Percentiles rank a stretch among this genome's conserved stretches.
phyloP scores from a whole-genome alignment of 2,888 invertebrate genomes.

The Zygothrica quintamaculata region DNA sequence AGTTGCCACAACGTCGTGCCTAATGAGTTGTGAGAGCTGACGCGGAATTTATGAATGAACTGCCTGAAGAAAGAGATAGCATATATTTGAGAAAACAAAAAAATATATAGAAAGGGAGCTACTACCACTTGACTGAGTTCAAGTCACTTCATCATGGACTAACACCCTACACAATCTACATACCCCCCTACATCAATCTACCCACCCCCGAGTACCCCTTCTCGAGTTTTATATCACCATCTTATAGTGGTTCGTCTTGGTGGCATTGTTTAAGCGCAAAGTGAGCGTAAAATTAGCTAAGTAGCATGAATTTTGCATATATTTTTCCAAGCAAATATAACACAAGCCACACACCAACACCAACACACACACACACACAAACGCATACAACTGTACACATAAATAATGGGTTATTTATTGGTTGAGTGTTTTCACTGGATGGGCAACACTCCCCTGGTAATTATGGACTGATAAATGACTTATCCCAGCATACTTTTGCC shows the following conservation, averaged over 20 bases:
- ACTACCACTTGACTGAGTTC: conserved; percentile 48
- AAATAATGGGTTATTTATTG: conserved; percentile 75
- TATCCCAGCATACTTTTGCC: conserved; percentile 29
- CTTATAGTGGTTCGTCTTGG: conserved; percentile 28
- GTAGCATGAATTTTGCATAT: conserved; percentile 68
- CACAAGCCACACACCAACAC: conserved; percentile 17
- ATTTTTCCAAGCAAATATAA: conserved; percentile 44
- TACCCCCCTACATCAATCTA: background rate
- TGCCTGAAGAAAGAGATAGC: conserved; percentile 44
- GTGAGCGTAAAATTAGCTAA: conserved; percentile 74
- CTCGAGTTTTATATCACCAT: no score
- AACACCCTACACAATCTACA: background rate
- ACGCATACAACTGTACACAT: conserved; percentile 36
- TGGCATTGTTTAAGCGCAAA: conserved; percentile 73
- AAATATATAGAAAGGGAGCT: conserved; percentile 1
- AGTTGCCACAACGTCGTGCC: conserved; percentile 61
- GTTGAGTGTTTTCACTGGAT: conserved; percentile 16
- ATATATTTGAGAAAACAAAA: conserved; percentile 18
- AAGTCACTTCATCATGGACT: conserved; percentile 57
- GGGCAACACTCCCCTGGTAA: conserved; percentile 42
- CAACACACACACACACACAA: background rate
- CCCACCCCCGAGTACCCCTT: conserved; percentile 3
- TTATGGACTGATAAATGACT: conserved; percentile 59
- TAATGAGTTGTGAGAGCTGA: conserved; percentile 79
- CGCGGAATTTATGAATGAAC: conserved; percentile 77